These are phyloP conservation scores for Rousettus leschenaultii DNA, from an alignment of 2,113 vertebrate genomes.

Conservation along the genomic window DNA sequence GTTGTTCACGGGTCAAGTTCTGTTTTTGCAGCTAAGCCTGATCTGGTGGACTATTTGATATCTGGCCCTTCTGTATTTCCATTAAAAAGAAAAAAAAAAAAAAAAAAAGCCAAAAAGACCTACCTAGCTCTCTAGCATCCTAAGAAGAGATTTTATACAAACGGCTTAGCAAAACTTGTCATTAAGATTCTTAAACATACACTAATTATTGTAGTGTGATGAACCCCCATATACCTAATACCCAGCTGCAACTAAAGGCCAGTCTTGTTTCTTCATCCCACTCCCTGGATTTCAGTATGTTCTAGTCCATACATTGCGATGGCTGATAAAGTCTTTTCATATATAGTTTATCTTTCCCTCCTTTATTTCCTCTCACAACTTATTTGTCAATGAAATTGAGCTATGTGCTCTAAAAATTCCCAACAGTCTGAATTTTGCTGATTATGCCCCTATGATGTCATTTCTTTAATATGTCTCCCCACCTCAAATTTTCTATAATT, in stretches of 20 bases:
- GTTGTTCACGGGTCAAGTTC: not conserved
- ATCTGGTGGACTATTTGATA: not conserved
- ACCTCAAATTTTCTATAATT: not conserved
- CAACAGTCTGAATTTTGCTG: not conserved
- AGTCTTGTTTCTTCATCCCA: not conserved
- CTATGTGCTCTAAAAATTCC: not conserved
- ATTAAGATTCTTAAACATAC: not conserved
- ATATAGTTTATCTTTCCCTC: not conserved
- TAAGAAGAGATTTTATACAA: not conserved
- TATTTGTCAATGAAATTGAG: not conserved
- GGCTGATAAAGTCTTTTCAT: not conserved
- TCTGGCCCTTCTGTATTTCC: not conserved
- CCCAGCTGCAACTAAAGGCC: not conserved
- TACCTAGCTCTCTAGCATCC: not conserved
- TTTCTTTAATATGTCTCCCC: not conserved
- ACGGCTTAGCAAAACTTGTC: not conserved
- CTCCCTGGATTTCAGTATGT: not conserved
- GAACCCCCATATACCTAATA: not conserved
- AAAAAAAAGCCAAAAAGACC: not conserved
- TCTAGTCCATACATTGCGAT: not conserved
- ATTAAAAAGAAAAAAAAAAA: not conserved
- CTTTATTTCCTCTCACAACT: not conserved
- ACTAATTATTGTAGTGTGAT: not conserved
- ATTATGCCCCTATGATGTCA: not conserved
- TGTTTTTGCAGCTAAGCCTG: not conserved